phyloP scores from a whole-genome alignment of 2,888 invertebrate genomes.

The Plagodis dolabraria region DNA sequence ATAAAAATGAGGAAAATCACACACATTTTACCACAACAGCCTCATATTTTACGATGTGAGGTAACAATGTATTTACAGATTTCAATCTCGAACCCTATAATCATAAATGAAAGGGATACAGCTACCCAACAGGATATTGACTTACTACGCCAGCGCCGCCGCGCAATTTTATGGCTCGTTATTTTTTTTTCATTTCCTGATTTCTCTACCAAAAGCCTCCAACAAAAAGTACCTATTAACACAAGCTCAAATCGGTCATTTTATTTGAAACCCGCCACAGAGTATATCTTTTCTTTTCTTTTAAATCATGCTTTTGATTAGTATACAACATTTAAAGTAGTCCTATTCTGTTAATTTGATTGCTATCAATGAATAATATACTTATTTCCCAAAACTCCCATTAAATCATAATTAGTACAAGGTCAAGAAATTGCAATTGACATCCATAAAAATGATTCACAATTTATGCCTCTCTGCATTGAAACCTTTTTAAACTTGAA shows the following conservation, averaged over 20 bases:
- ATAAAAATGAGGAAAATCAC: neutral
- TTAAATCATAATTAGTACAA: too few relatives aligned
- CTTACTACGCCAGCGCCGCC: slow-evolving; percentile 15
- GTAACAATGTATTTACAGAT: slow-evolving; percentile 23
- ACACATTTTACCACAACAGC: neutral
- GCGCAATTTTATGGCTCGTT: slow-evolving; percentile 22
- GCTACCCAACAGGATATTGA: slow-evolving; percentile 25
- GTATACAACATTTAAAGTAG: too few relatives aligned
- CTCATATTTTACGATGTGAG: slow-evolving; percentile 16
- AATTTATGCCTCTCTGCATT: too few relatives aligned
- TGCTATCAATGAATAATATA: too few relatives aligned
- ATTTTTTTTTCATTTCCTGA: slow-evolving; percentile 23
- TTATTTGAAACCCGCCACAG: too few relatives aligned
- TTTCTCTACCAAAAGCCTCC: slow-evolving; percentile 1
- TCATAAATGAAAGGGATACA: slow-evolving; percentile 28
- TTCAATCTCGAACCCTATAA: slow-evolving; percentile 25
- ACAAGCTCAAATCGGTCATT: too few relatives aligned
- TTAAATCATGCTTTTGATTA: too few relatives aligned
- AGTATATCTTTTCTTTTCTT: too few relatives aligned
- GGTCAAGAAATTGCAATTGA: too few relatives aligned
- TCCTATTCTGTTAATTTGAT: too few relatives aligned
- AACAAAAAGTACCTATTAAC: neutral
- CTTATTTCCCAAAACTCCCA: too few relatives aligned
- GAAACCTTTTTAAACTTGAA: neutral
- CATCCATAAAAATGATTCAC: too few relatives aligned